These are phyloP conservation scores for Euzophera pinguis DNA, from an alignment of 2,888 invertebrate species.

Conservation along the genomic window DNA sequence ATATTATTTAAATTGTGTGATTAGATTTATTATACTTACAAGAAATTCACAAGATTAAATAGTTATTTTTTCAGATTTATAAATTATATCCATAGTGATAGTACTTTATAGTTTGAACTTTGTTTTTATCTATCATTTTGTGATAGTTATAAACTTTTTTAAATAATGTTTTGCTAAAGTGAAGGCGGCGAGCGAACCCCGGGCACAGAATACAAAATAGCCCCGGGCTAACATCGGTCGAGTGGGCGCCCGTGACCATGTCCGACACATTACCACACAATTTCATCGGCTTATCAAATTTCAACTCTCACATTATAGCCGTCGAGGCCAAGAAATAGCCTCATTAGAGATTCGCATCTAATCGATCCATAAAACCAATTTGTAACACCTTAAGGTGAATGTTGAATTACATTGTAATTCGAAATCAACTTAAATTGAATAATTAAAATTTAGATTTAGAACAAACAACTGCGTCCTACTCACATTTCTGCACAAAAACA, in stretches of 20 bases:
- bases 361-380: conserved; percentile 9
- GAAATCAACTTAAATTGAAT: no score
- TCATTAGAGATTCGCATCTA: conserved; percentile 20
- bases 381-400: background rate
- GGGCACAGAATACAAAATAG: no score
- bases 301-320: conserved; percentile 36
- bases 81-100: no score
- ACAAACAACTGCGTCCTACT: no score
- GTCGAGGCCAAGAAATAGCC: conserved; percentile 19
- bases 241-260: conserved; percentile 44
- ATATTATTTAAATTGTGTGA: background rate
- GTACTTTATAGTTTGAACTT: no score
- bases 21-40: no score
- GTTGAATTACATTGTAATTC: background rate
- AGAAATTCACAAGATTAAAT: no score
- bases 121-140: background rate
- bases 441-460: no score
- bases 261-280: conserved; percentile 67
- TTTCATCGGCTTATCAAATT: conserved; percentile 63
- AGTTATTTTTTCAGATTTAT: no score
- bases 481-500: conserved; percentile 9
- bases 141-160: background rate
- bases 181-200: conserved; percentile 22
- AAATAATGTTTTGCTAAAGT: conserved; percentile 17
- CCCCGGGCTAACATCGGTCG: conserved; percentile 27